Percentiles rank a stretch among this genome's conserved stretches.
Evolutionary conservation across 2,113 vertebrate species (phyloP).

Genomic region (Ammodytes dubius): DNA sequence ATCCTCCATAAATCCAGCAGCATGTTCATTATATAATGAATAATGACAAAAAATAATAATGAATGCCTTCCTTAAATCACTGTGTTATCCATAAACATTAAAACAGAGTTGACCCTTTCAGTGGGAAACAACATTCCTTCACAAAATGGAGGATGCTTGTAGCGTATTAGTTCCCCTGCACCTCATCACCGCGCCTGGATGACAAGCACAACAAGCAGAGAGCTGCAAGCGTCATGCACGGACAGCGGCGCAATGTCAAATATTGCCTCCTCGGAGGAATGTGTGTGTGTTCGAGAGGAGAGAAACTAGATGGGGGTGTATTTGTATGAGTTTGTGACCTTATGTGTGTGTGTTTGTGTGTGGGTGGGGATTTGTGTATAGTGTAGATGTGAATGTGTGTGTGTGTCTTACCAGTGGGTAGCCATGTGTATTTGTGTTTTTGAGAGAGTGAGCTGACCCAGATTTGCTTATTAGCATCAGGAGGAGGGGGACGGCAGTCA

Average conservation of each 20-base stretch:
- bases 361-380: constrained; percentile 17
- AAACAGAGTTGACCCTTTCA: neutral
- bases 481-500: constrained; percentile 71
- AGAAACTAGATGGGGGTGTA: constrained; percentile 19
- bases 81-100: constrained; percentile 12
- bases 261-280: constrained; percentile 62
- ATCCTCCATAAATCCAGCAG: no score
- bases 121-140: constrained; percentile 43
- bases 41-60: neutral
- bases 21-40: neutral
- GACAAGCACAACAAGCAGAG: constrained; percentile 73
- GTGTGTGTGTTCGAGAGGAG: constrained; percentile 12
- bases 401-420: constrained; percentile 48
- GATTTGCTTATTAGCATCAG: constrained; percentile 83
- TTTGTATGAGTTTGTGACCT: constrained; percentile 26
- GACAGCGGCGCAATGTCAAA: constrained; percentile 69
- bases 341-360: constrained; percentile 35
- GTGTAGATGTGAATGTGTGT: constrained; percentile 2
- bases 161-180: constrained; percentile 56
- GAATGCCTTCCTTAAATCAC: neutral
- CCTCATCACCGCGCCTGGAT: constrained; percentile 63
- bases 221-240: constrained; percentile 47
- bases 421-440: constrained; percentile 34
- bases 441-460: constrained; percentile 79
- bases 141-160: constrained; percentile 81